These are phyloP conservation scores for Pogonus chalceus DNA, from an alignment of 1,140 invertebrate genomes.

Conservation along the genomic window DNA sequence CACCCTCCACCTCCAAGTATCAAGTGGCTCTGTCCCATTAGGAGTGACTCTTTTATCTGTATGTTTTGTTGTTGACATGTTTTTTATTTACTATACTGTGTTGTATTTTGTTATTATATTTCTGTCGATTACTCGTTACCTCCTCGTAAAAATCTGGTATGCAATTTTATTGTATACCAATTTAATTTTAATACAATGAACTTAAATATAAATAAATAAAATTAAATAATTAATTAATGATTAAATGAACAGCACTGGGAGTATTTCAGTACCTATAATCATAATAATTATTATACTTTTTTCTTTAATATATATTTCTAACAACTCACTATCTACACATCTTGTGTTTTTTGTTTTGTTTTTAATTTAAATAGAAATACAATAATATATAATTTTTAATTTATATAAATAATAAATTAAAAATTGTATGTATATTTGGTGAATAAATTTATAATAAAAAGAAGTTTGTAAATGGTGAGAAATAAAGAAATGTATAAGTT, in stretches of 20 bases:
- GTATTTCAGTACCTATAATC: too few species aligned
- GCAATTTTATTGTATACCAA: constrained; percentile 2
- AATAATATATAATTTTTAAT: too few species aligned
- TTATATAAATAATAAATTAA: constrained; percentile 9
- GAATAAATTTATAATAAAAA: constrained; percentile 8
- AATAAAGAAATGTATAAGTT: constrained; percentile 3
- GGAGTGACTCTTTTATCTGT: constrained; percentile 33
- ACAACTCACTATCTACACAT: too few species aligned
- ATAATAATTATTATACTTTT: too few species aligned
- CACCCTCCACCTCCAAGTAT: constrained; percentile 38
- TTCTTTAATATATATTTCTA: too few species aligned
- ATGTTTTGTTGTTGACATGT: constrained; percentile 33
- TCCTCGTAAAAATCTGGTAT: constrained; percentile 25
- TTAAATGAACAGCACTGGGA: too few species aligned
- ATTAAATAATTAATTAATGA: constrained; percentile 9
- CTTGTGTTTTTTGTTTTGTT: too few species aligned
- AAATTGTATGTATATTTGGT: constrained; percentile 4
- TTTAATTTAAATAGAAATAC: too few species aligned
- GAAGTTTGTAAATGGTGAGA: constrained; percentile 7
- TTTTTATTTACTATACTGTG: constrained; percentile 28
- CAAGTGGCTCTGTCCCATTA: constrained; percentile 39
- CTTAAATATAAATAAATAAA: neutral
- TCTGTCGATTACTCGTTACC: constrained; percentile 30
- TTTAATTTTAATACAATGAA: constrained; percentile 7
- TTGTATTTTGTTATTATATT: constrained; percentile 26